A percentile compares a stretch with the other conserved stretches of the same genome.
These are phyloP conservation scores for Cardiocondyla obscurior DNA, from an alignment of 1,140 invertebrate species.

Conservation along the genomic window DNA sequence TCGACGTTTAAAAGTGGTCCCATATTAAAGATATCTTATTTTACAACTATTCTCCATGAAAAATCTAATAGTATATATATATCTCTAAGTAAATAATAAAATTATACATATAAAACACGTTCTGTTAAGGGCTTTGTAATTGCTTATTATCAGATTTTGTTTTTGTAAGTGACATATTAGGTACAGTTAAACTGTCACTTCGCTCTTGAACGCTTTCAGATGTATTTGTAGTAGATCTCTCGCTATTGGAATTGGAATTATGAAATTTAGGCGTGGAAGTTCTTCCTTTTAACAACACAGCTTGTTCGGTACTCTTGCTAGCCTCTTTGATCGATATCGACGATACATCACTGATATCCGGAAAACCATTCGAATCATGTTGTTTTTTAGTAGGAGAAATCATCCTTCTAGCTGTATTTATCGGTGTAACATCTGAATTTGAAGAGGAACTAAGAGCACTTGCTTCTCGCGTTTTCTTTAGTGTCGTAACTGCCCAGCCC, in stretches of 20 bases:
- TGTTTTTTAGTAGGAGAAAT: conserved; percentile 76
- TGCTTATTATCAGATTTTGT: conserved; percentile 51
- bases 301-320: conserved; percentile 81
- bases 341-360: conserved; percentile 80
- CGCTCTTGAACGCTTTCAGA: conserved; percentile 71
- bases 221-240: conserved; percentile 68
- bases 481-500: conserved; percentile 87
- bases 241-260: conserved; percentile 73
- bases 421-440: conserved; percentile 80
- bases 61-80: conserved; percentile 28
- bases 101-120: conserved; percentile 32
- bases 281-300: conserved; percentile 79
- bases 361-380: conserved; percentile 69
- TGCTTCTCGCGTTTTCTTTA: conserved; percentile 87
- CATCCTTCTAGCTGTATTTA: conserved; percentile 72
- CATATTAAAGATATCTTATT: conserved; percentile 8
- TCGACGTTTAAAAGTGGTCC: conserved; percentile 1
- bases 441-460: conserved; percentile 87
- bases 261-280: conserved; percentile 82
- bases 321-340: conserved; percentile 81
- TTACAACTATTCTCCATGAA: conserved; percentile 3
- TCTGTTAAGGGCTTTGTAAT: conserved; percentile 46
- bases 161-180: conserved; percentile 62
- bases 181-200: conserved; percentile 71
- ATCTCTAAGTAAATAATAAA: conserved; percentile 26